Conservation (phyloP, 2,797 vertebrate species). For the Myripristis murdjan region DNA sequence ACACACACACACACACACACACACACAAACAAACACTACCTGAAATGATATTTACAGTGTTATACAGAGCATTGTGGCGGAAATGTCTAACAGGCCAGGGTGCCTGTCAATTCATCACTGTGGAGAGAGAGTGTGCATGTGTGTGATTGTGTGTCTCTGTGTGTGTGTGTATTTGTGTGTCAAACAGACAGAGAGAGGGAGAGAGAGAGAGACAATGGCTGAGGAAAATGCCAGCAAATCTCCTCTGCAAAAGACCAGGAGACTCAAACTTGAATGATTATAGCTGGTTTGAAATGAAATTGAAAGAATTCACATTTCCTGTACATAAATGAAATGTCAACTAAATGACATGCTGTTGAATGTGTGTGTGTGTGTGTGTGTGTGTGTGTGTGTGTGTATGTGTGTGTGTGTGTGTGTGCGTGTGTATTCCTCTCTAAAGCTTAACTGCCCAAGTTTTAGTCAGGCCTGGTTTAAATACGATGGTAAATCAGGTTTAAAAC, state of each 20-base stretch:
- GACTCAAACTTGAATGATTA: neutral
- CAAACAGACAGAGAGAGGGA: neutral
- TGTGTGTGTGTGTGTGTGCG: too few species aligned
- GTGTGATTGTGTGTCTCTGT: constrained; percentile 1
- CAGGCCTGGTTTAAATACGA: too few species aligned
- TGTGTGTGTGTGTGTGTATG: too few species aligned
- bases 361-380: neutral
- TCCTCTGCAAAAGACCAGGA: neutral
- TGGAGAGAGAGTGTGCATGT: neutral
- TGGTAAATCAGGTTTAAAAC: too few species aligned
- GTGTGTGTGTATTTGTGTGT: neutral
- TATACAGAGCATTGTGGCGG: too few species aligned
- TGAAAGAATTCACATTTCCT: neutral
- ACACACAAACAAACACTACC: too few species aligned
- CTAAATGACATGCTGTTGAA: neutral
- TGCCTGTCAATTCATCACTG: neutral
- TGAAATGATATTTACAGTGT: too few species aligned
- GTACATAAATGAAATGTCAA: too few species aligned
- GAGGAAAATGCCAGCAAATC: neutral
- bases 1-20: too few species aligned
- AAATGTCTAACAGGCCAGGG: too few species aligned
- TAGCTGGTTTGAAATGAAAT: neutral
- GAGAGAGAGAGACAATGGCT: neutral
- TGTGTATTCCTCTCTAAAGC: too few species aligned
- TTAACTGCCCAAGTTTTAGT: too few species aligned